Evolutionary conservation across 2,888 invertebrate species (phyloP).

Genomic region (Sicus ferrugineus): DNA sequence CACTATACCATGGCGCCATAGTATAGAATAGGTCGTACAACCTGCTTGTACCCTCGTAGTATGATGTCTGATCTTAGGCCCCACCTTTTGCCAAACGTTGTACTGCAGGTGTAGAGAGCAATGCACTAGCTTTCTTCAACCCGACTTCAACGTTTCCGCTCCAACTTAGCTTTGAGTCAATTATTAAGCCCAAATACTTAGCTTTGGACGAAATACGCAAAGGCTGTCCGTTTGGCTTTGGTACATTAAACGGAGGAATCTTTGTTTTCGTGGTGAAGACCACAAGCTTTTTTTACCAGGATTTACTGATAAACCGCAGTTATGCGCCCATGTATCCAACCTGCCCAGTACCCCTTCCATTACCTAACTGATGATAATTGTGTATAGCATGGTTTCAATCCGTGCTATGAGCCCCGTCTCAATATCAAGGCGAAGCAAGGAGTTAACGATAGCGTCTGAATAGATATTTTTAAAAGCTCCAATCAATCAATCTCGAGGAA

Average conservation of each 20-base stretch:
- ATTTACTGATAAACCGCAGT: no score
- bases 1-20: not conserved
- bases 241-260: not conserved
- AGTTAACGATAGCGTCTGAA: not conserved
- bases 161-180: not conserved
- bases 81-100: not conserved
- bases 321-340: not conserved
- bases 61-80: no score
- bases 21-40: not conserved
- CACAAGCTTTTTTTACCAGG: not conserved
- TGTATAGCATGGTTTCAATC: not conserved
- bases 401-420: not conserved
- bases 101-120: constrained; percentile 12
- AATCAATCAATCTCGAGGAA: constrained; percentile 14
- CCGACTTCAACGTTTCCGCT: not conserved
- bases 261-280: not conserved
- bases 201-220: not conserved
- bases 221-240: not conserved
- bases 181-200: not conserved
- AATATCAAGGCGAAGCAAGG: not conserved
- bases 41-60: not conserved
- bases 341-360: not conserved
- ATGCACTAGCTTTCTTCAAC: not conserved
- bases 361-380: not conserved
- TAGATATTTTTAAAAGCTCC: constrained; percentile 9